These are phyloP conservation scores for Brassicogethes aeneus DNA, from an alignment of 2,888 invertebrate genomes.

Conservation along the genomic window DNA sequence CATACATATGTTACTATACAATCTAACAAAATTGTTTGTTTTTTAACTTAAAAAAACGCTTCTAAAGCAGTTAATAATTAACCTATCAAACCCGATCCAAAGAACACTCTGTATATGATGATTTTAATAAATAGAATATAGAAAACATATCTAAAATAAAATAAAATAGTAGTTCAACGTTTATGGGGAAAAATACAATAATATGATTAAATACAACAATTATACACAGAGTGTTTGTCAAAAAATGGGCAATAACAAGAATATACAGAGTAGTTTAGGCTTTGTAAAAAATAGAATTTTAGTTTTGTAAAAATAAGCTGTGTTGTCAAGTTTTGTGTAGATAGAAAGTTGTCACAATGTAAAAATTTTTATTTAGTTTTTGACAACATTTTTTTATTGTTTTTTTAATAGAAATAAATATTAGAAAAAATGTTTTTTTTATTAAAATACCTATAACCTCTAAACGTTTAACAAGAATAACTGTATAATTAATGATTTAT, in stretches of 20 bases:
- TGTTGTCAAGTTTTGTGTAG: conserved; percentile 17
- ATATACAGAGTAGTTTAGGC: conserved; percentile 21
- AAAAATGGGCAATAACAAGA: conserved; percentile 30
- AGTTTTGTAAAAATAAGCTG: conserved; percentile 27
- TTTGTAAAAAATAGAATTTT: conserved; percentile 25
- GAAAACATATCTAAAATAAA: too few relatives aligned
- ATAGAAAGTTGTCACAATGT: conserved; percentile 4
- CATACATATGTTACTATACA: too few relatives aligned
- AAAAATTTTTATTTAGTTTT: not conserved
- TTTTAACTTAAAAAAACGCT: too few relatives aligned
- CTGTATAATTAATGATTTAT: not conserved
- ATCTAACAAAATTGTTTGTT: too few relatives aligned
- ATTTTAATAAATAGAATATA: too few relatives aligned
- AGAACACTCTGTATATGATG: too few relatives aligned
- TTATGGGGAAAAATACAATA: too few relatives aligned
- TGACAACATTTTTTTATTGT: not conserved
- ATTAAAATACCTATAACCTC: not conserved
- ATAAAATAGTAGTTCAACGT: too few relatives aligned
- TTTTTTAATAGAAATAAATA: not conserved
- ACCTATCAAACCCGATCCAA: too few relatives aligned
- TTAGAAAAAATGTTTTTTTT: not conserved
- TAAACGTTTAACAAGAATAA: not conserved
- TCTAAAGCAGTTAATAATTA: too few relatives aligned
- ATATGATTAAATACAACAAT: too few relatives aligned
- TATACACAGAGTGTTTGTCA: too few relatives aligned